Evolutionary conservation across 2,888 invertebrate species (phyloP).

Genomic region (Metellina segmentata): DNA sequence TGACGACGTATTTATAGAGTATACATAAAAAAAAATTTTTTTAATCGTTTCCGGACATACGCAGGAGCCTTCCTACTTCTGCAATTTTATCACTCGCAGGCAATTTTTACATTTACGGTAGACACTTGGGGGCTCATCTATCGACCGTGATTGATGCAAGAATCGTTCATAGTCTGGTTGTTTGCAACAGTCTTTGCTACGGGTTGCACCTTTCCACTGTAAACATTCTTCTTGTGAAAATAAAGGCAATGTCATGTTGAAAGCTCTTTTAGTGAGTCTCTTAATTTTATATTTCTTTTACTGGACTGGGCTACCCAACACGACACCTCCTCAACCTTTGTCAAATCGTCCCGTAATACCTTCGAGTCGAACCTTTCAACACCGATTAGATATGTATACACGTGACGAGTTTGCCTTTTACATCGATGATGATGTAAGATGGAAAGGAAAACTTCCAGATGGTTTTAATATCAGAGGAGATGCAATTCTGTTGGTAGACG

Average conservation of each 20-base stretch:
- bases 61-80: no score
- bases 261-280: not conserved
- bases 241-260: slow-evolving; percentile 9
- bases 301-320: not conserved
- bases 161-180: not conserved
- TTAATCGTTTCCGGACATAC: no score
- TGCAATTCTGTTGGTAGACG: not conserved
- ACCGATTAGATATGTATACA: not conserved
- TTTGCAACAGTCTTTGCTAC: not conserved
- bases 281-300: not conserved
- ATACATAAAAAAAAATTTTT: no score
- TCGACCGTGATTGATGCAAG: not conserved
- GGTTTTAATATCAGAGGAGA: not conserved
- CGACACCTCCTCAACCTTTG: not conserved
- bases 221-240: not conserved
- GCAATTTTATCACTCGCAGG: no score
- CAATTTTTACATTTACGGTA: no score
- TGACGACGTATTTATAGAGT: no score
- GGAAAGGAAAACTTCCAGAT: not conserved
- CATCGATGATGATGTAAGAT: not conserved
- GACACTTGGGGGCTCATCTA: not conserved
- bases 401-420: not conserved
- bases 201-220: not conserved
- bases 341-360: not conserved
- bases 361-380: not conserved